phyloP scores from a whole-genome alignment of 2,113 vertebrate species.

The Brachyhypopomus occidentalis region DNA sequence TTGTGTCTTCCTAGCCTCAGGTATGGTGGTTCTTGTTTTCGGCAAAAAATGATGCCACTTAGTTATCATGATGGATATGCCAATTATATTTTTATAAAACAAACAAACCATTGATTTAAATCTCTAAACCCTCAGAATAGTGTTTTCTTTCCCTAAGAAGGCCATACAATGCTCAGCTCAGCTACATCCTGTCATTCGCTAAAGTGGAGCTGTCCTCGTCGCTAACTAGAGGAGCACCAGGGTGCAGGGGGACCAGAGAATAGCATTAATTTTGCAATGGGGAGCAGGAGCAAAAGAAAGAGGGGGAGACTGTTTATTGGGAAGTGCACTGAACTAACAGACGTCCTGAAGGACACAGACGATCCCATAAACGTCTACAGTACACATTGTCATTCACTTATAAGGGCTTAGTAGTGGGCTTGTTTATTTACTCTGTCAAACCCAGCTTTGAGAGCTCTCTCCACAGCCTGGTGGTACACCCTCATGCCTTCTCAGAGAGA shows the following conservation, averaged over 20 bases:
- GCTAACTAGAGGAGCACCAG: background rate
- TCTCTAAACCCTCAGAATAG: background rate
- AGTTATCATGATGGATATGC: no score
- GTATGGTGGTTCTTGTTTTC: no score
- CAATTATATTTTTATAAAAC: background rate
- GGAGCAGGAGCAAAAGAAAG: background rate
- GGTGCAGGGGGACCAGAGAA: background rate
- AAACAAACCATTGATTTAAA: background rate
- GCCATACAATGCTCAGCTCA: background rate
- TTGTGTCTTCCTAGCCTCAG: no score
- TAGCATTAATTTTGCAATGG: background rate
- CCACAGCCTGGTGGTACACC: conserved; percentile 29
- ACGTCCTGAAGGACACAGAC: conserved; percentile 22
- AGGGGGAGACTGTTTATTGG: conserved; percentile 32
- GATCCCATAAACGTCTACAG: conserved; percentile 37
- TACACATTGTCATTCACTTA: conserved; percentile 49
- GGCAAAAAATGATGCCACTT: no score
- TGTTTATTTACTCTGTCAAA: conserved; percentile 58
- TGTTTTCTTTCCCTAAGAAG: background rate
- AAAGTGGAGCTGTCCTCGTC: background rate
- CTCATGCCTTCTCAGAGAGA: conserved; percentile 41
- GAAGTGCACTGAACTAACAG: conserved; percentile 30
- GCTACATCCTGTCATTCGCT: background rate
- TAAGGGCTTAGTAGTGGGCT: conserved; percentile 40
- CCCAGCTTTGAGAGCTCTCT: conserved; percentile 39